Conservation (phyloP, 2,888 invertebrate species). For the Aphidius colemani region DNA sequence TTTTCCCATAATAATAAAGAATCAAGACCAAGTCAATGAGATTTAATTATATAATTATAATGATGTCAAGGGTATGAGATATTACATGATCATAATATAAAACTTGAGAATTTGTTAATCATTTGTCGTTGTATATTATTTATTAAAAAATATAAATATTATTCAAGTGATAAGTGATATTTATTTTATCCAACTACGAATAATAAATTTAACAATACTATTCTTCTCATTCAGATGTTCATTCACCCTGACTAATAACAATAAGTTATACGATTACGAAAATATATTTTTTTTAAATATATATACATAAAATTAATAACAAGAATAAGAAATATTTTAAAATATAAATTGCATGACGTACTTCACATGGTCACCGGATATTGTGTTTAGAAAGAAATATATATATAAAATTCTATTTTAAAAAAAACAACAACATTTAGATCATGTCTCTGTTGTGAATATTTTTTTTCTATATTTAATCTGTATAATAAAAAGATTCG, state of each 20-base stretch:
- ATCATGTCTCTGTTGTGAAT: no score
- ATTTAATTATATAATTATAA: conserved; percentile 28
- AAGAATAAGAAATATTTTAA: no score
- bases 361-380: no score
- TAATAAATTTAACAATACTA: neutral
- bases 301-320: conserved; percentile 15
- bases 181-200: neutral
- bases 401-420: no score
- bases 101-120: conserved; percentile 21
- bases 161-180: neutral
- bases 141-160: neutral
- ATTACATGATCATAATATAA: conserved; percentile 32
- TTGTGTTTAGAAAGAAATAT: no score
- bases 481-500: no score
- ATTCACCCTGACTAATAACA: conserved; percentile 15
- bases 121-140: conserved; percentile 10
- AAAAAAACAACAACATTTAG: no score
- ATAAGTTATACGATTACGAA: conserved; percentile 6
- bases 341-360: no score
- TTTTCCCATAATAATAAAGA: conserved; percentile 1
- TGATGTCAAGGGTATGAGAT: conserved; percentile 34
- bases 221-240: conserved; percentile 18
- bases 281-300: conserved; percentile 26
- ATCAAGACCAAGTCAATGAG: neutral
- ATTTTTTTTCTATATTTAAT: no score